A percentile compares a stretch with the other conserved stretches of the same genome.
Evolutionary conservation across 2,113 vertebrate genomes (phyloP).

Genomic region (Chloebia gouldiae): DNA sequence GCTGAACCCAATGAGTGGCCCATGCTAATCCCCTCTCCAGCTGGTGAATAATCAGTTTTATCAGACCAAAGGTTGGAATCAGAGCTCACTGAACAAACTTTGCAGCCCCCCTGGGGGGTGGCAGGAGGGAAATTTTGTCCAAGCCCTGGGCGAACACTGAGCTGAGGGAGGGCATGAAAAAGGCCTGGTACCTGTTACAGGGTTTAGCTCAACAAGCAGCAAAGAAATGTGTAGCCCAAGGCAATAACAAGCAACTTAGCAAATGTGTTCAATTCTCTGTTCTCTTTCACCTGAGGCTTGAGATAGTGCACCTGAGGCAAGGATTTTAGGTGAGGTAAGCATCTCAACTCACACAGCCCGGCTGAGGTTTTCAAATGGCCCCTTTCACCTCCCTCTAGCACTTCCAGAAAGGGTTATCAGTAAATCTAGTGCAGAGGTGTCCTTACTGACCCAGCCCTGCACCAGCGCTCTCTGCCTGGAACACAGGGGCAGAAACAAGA

Average conservation of each 20-base stretch:
- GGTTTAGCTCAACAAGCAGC: not conserved
- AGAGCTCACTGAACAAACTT: not conserved
- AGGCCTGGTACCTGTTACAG: not conserved
- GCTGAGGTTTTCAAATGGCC: not conserved
- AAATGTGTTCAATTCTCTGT: not conserved
- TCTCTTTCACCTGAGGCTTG: not conserved
- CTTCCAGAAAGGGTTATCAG: not conserved
- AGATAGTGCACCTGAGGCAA: not conserved
- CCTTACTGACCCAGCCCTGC: not conserved
- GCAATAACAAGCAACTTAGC: not conserved
- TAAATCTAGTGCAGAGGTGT: not conserved
- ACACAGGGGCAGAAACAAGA: not conserved
- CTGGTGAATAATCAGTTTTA: too few species aligned
- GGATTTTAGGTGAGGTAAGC: not conserved
- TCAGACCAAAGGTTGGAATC: not conserved
- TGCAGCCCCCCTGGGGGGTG: not conserved
- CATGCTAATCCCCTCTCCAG: not conserved
- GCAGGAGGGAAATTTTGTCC: not conserved
- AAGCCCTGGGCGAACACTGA: not conserved
- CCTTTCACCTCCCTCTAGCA: not conserved
- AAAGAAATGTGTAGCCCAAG: not conserved
- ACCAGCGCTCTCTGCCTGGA: not conserved
- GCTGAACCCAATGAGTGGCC: not conserved
- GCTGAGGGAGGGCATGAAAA: not conserved
- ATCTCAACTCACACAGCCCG: not conserved